A percentile compares a stretch with the other conserved stretches of the same genome.
Conservation (phyloP, 1,140 invertebrate species). For the Drosophila nasuta region DNA sequence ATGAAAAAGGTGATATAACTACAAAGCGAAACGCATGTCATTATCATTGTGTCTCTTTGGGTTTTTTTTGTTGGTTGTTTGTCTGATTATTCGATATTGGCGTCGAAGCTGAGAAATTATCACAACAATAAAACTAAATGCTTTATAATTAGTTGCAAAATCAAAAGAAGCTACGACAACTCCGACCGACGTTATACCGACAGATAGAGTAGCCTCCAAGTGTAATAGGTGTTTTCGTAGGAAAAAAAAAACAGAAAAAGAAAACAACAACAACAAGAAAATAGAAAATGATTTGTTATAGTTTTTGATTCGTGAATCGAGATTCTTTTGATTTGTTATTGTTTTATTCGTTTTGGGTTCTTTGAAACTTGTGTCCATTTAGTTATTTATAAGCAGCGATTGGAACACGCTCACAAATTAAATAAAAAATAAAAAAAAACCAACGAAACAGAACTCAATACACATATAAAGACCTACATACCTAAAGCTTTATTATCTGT, state of each 20-base stretch:
- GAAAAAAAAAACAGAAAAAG: slow-evolving; percentile 5
- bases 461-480: slow-evolving; percentile 30
- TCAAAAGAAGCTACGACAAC: slow-evolving; percentile 33
- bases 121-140: slow-evolving; percentile 84
- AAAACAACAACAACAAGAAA: too few species aligned
- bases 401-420: slow-evolving; percentile 29
- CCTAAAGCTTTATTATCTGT: slow-evolving; percentile 74
- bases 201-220: neutral
- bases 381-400: slow-evolving; percentile 48
- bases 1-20: slow-evolving; percentile 54
- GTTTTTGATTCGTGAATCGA: slow-evolving; percentile 8
- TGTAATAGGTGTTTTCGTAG: slow-evolving; percentile 9
- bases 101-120: slow-evolving; percentile 61
- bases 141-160: slow-evolving; percentile 81
- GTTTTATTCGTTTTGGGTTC: slow-evolving; percentile 13
- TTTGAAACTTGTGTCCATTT: neutral
- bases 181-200: neutral
- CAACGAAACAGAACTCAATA: neutral
- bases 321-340: slow-evolving; percentile 6
- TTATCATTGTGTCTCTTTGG: slow-evolving; percentile 55
- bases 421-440: neutral
- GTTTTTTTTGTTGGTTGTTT: neutral
- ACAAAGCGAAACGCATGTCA: slow-evolving; percentile 51
- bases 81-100: slow-evolving; percentile 40
- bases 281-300: slow-evolving; percentile 64